phyloP scores from a whole-genome alignment of 2,888 invertebrate species.

The Nomada ferruginata region DNA sequence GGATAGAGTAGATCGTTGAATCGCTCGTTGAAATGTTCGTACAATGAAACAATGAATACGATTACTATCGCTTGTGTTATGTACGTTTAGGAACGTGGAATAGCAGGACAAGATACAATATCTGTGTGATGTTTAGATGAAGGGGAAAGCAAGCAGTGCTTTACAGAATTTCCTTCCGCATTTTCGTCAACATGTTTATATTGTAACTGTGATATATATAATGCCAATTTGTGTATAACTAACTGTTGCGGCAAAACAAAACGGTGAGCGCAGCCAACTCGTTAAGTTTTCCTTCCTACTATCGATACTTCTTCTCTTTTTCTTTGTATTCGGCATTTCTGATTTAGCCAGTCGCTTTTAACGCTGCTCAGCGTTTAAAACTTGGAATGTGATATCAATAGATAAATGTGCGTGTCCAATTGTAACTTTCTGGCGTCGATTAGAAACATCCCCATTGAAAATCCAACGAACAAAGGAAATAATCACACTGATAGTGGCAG shows the following conservation, averaged over 20 bases:
- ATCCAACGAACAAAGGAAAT: not conserved
- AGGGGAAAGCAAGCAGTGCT: slow-evolving; percentile 52
- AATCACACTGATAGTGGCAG: not conserved
- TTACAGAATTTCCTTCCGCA: slow-evolving; percentile 68
- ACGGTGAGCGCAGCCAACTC: slow-evolving; percentile 19
- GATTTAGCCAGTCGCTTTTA: slow-evolving; percentile 37
- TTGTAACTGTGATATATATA: slow-evolving; percentile 79
- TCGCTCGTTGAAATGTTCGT: slow-evolving; percentile 38
- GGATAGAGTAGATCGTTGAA: slow-evolving; percentile 46
- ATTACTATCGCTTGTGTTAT: slow-evolving; percentile 34
- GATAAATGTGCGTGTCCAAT: slow-evolving; percentile 6
- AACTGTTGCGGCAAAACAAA: slow-evolving; percentile 19
- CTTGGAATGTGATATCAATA: slow-evolving; percentile 48
- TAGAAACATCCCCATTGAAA: not conserved
- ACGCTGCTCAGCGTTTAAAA: slow-evolving; percentile 11
- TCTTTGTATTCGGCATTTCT: slow-evolving; percentile 9
- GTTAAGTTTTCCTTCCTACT: not conserved
- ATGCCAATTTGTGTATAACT: slow-evolving; percentile 73
- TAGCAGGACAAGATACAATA: not conserved
- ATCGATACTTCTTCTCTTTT: not conserved
- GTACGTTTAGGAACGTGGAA: slow-evolving; percentile 11
- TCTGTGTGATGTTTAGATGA: slow-evolving; percentile 21
- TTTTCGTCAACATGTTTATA: slow-evolving; percentile 68
- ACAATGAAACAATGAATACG: slow-evolving; percentile 34
- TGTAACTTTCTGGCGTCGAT: not conserved